Base-by-base conservation (phyloP, 37 sponge, comb jelly and placozoan genomes). In the Spongilla lacustris region DNA sequence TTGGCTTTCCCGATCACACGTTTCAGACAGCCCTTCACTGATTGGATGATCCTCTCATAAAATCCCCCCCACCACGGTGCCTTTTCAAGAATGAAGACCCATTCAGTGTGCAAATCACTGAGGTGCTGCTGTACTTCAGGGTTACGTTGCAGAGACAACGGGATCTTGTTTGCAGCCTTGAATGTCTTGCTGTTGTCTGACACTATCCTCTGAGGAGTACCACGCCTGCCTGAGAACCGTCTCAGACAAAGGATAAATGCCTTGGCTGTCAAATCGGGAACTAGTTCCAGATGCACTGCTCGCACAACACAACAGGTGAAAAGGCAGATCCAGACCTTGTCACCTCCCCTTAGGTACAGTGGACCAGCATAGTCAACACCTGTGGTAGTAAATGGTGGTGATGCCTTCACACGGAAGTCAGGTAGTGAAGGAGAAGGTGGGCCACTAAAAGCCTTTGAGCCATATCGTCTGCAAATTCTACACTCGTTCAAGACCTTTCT, bases 371-470 rank as follows among this genome's bases (percentile, higher is more conserved):
- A 80, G 72, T 79, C 81, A 34, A 86, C 79, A 28, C 86, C 86
- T 24, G 79, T 78, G 50, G 34, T 17, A 12, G 71, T 38, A 37
- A 85, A 85, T 71, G 87, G 75, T 11, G 87, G 87, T 23, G 74
- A 74, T 72, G 79, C 75, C 10, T 48, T 12, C 9, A 86, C 67
- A n/a, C 87, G n/a, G n/a, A n/a, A n/a, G n/a, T n/a, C n/a, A n/a
- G n/a, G n/a, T n/a, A n/a, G n/a, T n/a, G n/a, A n/a, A 23, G 87
- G 87, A 4, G 81, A 75, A 28, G 81, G 87, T 80, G 87, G 87
- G 1, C 22, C 68, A 31, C 34, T 28, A 8, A 33, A 69, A 12
- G 69, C 71, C 68, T 68, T 81, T n/a, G 70, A 69, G 73, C 68
- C 81, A 49, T 71, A 21, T 34, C 81, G 4, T 25, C 75, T 73